Evolutionary conservation across 2,888 invertebrate species (phyloP).

Genomic region (Drosophila maculinotata): DNA sequence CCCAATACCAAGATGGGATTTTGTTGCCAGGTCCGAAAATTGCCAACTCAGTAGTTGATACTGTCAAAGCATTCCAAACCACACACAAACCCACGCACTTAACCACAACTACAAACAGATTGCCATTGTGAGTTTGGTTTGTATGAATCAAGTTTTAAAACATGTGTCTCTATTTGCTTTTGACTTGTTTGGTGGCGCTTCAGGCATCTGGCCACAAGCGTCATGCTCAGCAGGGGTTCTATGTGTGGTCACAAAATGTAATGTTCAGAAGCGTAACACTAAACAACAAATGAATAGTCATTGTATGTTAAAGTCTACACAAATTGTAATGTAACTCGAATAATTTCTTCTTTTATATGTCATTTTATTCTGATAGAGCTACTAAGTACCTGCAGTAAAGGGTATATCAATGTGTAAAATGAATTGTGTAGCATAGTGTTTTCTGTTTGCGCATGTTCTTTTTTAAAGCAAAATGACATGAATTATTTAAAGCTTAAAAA

Average conservation of each 20-base stretch:
- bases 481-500: too few relatives aligned
- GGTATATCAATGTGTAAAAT: too few relatives aligned
- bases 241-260: background rate
- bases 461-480: too few relatives aligned
- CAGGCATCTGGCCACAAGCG: conserved; percentile 1
- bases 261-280: background rate
- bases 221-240: background rate
- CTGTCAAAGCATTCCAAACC: conserved; percentile 10
- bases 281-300: background rate
- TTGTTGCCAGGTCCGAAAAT: conserved; percentile 15
- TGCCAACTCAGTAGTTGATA: conserved; percentile 24
- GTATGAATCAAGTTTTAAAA: conserved; percentile 21
- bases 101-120: conserved; percentile 4
- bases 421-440: too few relatives aligned
- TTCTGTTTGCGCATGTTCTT: too few relatives aligned
- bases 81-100: too few relatives aligned
- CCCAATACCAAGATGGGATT: conserved; percentile 12
- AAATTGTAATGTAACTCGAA: too few relatives aligned
- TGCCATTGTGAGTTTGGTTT: conserved; percentile 10
- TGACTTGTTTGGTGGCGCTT: conserved; percentile 27
- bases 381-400: too few relatives aligned
- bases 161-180: conserved; percentile 45
- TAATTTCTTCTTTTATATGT: too few relatives aligned
- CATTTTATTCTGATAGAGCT: too few relatives aligned
- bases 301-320: too few relatives aligned